A percentile compares a stretch with the other conserved stretches of the same genome.
Evolutionary conservation across 2,113 vertebrate genomes (phyloP).

Genomic region (Clupea harengus): DNA sequence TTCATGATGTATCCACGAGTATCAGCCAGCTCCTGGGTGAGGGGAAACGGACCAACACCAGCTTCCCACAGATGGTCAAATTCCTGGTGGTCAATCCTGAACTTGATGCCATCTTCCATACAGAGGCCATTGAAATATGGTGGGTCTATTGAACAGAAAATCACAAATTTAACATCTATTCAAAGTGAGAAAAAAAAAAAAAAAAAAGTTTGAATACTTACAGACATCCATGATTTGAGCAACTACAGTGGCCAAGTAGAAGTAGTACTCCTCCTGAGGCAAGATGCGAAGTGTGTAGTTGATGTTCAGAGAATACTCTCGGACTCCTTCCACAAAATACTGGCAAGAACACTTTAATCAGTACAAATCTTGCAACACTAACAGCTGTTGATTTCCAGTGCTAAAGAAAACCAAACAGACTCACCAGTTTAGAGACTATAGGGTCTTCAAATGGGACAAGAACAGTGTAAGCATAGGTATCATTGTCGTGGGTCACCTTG

Average conservation of each 20-base stretch:
- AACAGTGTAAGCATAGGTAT: conserved; percentile 55
- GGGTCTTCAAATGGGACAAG: conserved; percentile 55
- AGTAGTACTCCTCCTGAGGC: conserved; percentile 46
- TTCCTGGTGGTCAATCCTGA: conserved; percentile 45
- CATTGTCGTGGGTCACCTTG: conserved; percentile 24
- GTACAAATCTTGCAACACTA: background rate
- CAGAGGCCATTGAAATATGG: conserved; percentile 47
- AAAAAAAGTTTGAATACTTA: conserved; percentile 43
- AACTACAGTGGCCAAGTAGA: conserved; percentile 16
- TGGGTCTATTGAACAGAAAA: conserved; percentile 40
- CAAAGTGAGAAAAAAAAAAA: background rate
- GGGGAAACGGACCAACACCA: conserved; percentile 30
- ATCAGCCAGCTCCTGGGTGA: conserved; percentile 58
- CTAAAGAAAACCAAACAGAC: background rate
- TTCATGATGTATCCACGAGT: conserved; percentile 55
- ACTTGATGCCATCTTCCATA: conserved; percentile 50
- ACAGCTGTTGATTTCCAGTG: background rate
- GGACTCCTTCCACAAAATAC: conserved; percentile 40
- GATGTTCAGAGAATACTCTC: conserved; percentile 51
- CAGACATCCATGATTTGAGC: conserved; percentile 44
- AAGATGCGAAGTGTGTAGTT: conserved; percentile 56
- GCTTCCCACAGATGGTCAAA: conserved; percentile 57
- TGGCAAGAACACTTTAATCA: conserved; percentile 11
- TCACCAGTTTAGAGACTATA: conserved; percentile 26
- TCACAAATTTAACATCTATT: background rate